A percentile compares a stretch with the other conserved stretches of the same genome.
Conservation (phyloP, 2,888 invertebrate species). For the Scaptodrosophila latifasciaeformis region DNA sequence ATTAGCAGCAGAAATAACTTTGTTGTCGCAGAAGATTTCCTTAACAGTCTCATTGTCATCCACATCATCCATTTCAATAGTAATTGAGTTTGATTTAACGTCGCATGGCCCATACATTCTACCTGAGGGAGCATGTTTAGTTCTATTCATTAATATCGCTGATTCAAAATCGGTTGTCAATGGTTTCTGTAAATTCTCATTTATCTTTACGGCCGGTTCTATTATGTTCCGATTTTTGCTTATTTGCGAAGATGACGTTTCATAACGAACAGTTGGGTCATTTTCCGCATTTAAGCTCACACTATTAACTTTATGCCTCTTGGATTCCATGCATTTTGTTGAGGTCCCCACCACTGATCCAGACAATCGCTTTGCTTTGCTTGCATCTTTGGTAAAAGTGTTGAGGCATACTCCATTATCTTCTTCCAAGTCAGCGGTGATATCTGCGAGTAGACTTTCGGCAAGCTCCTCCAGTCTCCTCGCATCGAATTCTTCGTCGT, state of each 20-base stretch:
- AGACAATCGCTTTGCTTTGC: slow-evolving; percentile 76
- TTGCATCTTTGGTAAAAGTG: slow-evolving; percentile 77
- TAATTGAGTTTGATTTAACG: slow-evolving; percentile 83
- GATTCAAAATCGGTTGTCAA: slow-evolving; percentile 14
- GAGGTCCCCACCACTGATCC: slow-evolving; percentile 90
- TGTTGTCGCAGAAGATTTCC: slow-evolving; percentile 75
- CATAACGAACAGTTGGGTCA: slow-evolving; percentile 34
- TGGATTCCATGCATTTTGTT: slow-evolving; percentile 90
- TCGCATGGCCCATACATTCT: slow-evolving; percentile 84
- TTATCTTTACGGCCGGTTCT: slow-evolving; percentile 41
- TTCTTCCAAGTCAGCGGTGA: slow-evolving; percentile 81
- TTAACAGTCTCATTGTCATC: slow-evolving; percentile 76
- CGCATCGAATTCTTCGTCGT: slow-evolving; percentile 82
- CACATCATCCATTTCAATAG: slow-evolving; percentile 80
- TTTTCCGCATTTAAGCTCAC: slow-evolving; percentile 73
- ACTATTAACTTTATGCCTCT: slow-evolving; percentile 74
- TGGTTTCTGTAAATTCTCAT: slow-evolving; percentile 44
- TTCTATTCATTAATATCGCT: slow-evolving; percentile 3
- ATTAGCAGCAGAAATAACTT: slow-evolving; percentile 59
- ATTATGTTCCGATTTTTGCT: slow-evolving; percentile 23
- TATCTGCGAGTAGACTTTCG: slow-evolving; percentile 87
- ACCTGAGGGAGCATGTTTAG: slow-evolving; percentile 73
- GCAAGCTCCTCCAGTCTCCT: slow-evolving; percentile 88
- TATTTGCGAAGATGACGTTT: not conserved
- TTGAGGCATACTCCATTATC: slow-evolving; percentile 79